These are phyloP conservation scores for Cyaniris semiargus DNA, from an alignment of 2,888 invertebrate genomes.

Conservation along the genomic window DNA sequence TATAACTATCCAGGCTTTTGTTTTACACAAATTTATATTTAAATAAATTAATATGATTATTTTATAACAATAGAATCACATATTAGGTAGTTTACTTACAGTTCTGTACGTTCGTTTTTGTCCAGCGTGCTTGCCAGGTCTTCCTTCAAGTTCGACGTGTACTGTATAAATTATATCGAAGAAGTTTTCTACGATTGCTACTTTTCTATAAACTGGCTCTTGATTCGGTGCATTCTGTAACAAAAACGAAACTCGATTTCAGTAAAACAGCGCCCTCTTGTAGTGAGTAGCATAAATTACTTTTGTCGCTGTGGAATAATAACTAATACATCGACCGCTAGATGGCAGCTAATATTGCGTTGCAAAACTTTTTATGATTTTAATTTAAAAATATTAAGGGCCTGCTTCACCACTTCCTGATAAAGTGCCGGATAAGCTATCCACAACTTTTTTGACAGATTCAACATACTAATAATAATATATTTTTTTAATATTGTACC, in stretches of 20 bases:
- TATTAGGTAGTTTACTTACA: constrained; percentile 79
- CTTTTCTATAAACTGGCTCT: constrained; percentile 91
- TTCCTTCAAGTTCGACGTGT: constrained; percentile 95
- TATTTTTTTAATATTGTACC: too few species aligned
- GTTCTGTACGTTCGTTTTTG: constrained; percentile 98
- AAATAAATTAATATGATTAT: too few species aligned
- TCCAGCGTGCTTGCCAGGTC: constrained; percentile 97
- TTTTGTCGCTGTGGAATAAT: constrained; percentile 40
- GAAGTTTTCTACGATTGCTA: constrained; percentile 98
- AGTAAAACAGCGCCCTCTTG: constrained; percentile 48
- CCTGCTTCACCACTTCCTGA: too few species aligned
- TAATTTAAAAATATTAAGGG: too few species aligned
- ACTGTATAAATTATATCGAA: constrained; percentile 98
- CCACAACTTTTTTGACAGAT: too few species aligned
- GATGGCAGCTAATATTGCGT: constrained; percentile 42
- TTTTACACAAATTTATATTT: neutral
- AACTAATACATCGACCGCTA: constrained; percentile 37
- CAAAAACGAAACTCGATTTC: constrained; percentile 46
- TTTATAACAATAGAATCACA: neutral
- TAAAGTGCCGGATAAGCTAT: too few species aligned
- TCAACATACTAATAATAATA: too few species aligned
- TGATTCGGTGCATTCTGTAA: constrained; percentile 86
- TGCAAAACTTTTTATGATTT: neutral
- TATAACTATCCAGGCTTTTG: neutral
- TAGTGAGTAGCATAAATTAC: constrained; percentile 15